phyloP scores from a whole-genome alignment of 1,140 invertebrate genomes.

The Pseudobourletiella spinata region DNA sequence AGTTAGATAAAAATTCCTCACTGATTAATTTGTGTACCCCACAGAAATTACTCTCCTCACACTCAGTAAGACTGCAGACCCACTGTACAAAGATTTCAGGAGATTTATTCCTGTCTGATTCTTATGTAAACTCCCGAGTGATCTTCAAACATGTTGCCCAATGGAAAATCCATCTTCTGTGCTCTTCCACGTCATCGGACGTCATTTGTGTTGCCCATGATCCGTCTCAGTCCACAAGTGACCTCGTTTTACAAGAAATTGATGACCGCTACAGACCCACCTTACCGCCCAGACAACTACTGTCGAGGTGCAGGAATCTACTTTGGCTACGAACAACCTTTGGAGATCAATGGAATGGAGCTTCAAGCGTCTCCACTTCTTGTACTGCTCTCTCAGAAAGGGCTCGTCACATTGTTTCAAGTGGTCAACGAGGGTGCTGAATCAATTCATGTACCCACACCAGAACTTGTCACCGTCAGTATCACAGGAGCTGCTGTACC shows the following conservation, averaged over 20 bases:
- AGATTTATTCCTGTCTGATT: slow-evolving; percentile 1
- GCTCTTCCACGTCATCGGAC: not conserved
- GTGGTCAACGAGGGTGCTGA: not conserved
- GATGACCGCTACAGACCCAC: not conserved
- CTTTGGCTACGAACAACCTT: not conserved
- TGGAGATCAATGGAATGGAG: not conserved
- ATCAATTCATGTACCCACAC: not conserved
- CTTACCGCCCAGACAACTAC: not conserved
- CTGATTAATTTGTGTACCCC: not conserved
- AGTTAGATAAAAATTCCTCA: not conserved
- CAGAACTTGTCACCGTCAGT: not conserved
- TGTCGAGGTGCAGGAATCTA: not conserved
- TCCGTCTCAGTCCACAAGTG: not conserved
- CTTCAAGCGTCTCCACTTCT: not conserved
- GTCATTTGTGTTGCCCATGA: not conserved
- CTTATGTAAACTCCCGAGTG: not conserved
- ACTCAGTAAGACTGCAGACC: not conserved
- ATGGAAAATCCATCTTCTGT: not conserved
- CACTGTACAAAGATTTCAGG: slow-evolving; percentile 3
- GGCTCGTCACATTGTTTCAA: not conserved
- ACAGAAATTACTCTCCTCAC: not conserved
- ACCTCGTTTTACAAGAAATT: not conserved
- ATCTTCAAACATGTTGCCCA: not conserved
- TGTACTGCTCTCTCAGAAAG: not conserved
- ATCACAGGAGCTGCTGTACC: not conserved